Conservation (phyloP, 1,140 invertebrate species). For the Cydia splendana region DNA sequence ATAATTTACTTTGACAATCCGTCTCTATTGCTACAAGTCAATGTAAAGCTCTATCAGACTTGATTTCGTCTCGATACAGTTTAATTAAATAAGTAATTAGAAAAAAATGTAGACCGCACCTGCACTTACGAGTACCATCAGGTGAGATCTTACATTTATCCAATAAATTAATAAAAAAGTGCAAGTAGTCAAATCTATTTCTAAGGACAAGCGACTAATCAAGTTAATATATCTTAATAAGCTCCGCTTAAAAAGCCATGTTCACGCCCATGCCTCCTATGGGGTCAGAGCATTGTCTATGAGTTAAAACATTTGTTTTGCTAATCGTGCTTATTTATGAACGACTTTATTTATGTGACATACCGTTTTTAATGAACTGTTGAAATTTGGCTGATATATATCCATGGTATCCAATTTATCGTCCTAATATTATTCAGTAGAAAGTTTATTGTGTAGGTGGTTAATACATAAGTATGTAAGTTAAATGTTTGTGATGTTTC, state of each 20-base stretch:
- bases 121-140: too few relatives aligned
- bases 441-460: background rate
- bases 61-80: too few relatives aligned
- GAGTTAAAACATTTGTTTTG: conserved; percentile 10
- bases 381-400: background rate
- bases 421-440: background rate
- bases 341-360: conserved; percentile 6
- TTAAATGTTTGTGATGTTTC: background rate
- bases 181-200: background rate
- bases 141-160: too few relatives aligned
- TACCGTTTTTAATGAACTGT: conserved; percentile 16
- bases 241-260: background rate
- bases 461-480: background rate
- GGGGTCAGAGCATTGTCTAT: background rate
- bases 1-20: too few relatives aligned
- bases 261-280: background rate
- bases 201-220: background rate
- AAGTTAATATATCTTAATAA: background rate
- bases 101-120: too few relatives aligned
- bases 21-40: too few relatives aligned
- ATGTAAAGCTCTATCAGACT: too few relatives aligned
- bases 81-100: too few relatives aligned
- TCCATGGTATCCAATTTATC: background rate
- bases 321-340: background rate
- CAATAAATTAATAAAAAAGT: too few relatives aligned